Percentiles rank a stretch among this genome's conserved stretches.
Conservation (phyloP, 1,140 invertebrate genomes). For the Drosophila neocordata region DNA sequence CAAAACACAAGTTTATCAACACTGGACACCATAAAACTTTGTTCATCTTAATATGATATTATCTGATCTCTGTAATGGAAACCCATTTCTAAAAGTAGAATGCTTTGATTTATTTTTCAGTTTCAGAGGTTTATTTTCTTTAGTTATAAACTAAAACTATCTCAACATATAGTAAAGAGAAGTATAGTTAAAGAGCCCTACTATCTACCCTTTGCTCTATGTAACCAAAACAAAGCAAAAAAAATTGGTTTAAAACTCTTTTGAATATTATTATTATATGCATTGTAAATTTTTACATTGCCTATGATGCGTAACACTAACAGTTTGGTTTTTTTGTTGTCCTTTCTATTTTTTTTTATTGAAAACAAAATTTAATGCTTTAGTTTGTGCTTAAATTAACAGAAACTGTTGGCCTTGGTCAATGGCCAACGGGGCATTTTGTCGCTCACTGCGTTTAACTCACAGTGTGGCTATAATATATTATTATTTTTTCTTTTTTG, state of each 20-base stretch:
- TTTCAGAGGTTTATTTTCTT: too few species aligned
- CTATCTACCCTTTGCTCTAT: too few species aligned
- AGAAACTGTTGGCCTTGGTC: slow-evolving; percentile 34
- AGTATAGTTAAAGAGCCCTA: too few species aligned
- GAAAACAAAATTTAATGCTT: slow-evolving; percentile 46
- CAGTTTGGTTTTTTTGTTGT: not conserved
- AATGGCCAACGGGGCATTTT: slow-evolving; percentile 46
- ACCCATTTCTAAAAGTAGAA: too few species aligned
- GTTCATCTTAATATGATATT: too few species aligned
- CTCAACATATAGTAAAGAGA: too few species aligned
- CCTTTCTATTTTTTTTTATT: slow-evolving; percentile 5
- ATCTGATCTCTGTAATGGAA: too few species aligned
- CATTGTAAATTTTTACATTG: slow-evolving; percentile 13
- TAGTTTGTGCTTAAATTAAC: slow-evolving; percentile 61
- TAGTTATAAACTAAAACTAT: too few species aligned
- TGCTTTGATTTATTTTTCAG: too few species aligned
- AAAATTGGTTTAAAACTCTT: not conserved
- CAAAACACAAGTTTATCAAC: too few species aligned
- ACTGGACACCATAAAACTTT: too few species aligned
- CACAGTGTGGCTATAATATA: not conserved
- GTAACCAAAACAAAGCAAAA: not conserved
- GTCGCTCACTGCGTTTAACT: slow-evolving; percentile 10
- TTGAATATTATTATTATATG: not conserved
- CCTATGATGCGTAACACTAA: slow-evolving; percentile 45
- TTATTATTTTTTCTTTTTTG: not conserved